phyloP scores from a whole-genome alignment of 2,888 invertebrate genomes.

The Phasia obesa region DNA sequence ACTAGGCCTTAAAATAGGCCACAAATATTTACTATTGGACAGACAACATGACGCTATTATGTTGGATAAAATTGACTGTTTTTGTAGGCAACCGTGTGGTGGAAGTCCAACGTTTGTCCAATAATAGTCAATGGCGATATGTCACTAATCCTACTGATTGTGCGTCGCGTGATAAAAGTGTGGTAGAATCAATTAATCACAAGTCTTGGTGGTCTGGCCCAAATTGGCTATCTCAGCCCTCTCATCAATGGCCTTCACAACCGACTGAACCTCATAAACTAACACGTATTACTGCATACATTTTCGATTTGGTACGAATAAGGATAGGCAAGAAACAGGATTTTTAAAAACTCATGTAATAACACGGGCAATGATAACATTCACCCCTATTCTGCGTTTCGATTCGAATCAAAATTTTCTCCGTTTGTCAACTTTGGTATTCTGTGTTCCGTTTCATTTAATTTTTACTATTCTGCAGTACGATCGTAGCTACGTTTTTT shows the following conservation, averaged over 20 bases:
- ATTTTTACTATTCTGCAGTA: too few species aligned
- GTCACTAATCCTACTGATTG: constrained; percentile 33
- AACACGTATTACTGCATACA: constrained; percentile 1
- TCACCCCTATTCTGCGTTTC: too few species aligned
- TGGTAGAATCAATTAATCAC: background rate
- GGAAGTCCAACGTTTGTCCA: constrained; percentile 19
- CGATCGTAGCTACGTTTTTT: too few species aligned
- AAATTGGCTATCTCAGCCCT: background rate
- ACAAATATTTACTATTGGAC: constrained; percentile 6
- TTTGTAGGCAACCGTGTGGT: constrained; percentile 20
- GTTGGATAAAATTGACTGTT: too few species aligned
- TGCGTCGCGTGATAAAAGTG: constrained; percentile 3
- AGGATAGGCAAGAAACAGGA: background rate
- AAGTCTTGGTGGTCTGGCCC: constrained; percentile 30
- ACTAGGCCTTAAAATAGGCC: background rate
- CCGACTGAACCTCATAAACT: background rate
- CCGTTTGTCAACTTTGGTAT: too few species aligned
- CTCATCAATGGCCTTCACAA: background rate
- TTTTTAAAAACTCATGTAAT: constrained; percentile 10
- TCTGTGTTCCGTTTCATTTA: too few species aligned
- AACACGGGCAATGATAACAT: background rate
- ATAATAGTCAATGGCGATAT: constrained; percentile 3
- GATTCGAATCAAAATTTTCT: too few species aligned
- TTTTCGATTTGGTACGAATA: background rate
- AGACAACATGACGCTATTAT: constrained; percentile 15